Conservation (phyloP, 2,113 vertebrate species). For the Takifugu bimaculatus region DNA sequence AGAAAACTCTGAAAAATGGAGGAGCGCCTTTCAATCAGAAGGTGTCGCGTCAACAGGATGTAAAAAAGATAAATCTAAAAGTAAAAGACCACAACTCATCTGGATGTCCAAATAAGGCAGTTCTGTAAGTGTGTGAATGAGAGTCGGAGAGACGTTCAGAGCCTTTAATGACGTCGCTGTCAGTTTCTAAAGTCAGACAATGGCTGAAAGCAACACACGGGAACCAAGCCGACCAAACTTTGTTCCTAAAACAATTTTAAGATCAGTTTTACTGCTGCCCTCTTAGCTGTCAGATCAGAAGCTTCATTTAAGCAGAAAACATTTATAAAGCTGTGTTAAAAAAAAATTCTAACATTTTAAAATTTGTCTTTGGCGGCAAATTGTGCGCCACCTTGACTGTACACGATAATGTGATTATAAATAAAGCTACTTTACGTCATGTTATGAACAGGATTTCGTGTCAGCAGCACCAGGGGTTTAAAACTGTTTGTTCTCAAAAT, state of each 20-base stretch:
- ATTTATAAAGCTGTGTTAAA: no score
- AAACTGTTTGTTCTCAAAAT: background rate
- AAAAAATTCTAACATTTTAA: background rate
- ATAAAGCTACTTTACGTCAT: conserved; percentile 17
- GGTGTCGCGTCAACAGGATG: background rate
- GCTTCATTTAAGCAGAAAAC: background rate
- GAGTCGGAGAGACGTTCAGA: background rate
- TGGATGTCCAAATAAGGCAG: background rate
- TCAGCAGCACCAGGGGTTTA: no score
- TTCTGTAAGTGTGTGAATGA: background rate
- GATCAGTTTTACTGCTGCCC: background rate
- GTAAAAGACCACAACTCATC: background rate
- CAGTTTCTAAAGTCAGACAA: background rate
- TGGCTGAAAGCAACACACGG: background rate
- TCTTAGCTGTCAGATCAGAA: background rate
- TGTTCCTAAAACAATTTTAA: background rate
- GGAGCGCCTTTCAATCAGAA: background rate
- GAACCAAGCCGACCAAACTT: background rate
- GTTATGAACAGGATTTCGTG: background rate
- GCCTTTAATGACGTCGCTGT: conserved; percentile 35
- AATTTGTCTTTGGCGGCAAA: background rate
- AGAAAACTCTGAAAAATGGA: background rate
- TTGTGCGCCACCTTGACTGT: background rate
- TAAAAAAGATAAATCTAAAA: background rate
- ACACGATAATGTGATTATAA: conserved; percentile 13